Conservation (phyloP, 1,140 invertebrate species). For the Leguminivora glycinivorella region DNA sequence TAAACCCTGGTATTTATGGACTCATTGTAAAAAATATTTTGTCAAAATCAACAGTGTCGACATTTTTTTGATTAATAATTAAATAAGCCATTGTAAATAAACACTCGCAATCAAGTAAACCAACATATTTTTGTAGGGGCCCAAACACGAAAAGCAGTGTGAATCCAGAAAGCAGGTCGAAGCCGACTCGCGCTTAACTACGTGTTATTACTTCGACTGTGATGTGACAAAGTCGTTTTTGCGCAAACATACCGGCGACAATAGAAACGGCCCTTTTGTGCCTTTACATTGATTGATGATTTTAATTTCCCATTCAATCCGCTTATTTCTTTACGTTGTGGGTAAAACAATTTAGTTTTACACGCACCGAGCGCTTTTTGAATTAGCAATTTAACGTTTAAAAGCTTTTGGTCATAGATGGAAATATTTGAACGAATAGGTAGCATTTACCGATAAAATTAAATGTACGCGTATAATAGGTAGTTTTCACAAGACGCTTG, state of each 20-base stretch:
- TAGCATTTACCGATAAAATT: neutral
- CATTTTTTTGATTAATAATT: too few species aligned
- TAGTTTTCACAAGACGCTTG: too few species aligned
- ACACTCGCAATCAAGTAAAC: too few species aligned
- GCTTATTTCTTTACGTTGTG: slow-evolving; percentile 54
- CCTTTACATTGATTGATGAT: slow-evolving; percentile 78
- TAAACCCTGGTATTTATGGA: too few species aligned
- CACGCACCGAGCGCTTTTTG: neutral
- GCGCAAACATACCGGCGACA: slow-evolving; percentile 76
- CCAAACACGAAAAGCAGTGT: neutral
- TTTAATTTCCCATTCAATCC: slow-evolving; percentile 75
- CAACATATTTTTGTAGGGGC: too few species aligned
- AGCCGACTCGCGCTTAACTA: slow-evolving; percentile 1
- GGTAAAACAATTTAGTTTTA: slow-evolving; percentile 28
- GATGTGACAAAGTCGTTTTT: slow-evolving; percentile 79
- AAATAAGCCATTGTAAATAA: too few species aligned
- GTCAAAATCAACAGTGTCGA: too few species aligned
- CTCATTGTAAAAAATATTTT: too few species aligned
- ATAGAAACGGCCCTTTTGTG: slow-evolving; percentile 75
- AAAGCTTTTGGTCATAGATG: neutral
- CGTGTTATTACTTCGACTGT: slow-evolving; percentile 76
- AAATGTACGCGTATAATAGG: too few species aligned
- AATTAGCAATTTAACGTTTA: neutral
- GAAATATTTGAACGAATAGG: neutral
- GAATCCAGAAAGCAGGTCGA: neutral